Base-by-base conservation (phyloP, 2,113 vertebrate species). In the Morone chrysops region DNA sequence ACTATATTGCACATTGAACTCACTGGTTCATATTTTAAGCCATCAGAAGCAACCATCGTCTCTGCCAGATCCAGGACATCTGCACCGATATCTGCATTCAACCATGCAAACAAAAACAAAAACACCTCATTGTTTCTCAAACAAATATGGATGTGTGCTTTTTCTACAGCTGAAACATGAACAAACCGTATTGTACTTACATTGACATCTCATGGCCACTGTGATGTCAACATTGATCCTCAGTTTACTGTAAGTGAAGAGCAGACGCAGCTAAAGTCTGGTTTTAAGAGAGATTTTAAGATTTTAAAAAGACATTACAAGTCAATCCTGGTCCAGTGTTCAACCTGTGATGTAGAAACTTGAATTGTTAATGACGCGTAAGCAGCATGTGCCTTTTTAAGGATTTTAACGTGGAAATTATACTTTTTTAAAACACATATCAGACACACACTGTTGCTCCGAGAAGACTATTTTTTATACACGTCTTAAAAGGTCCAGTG, bases 221-320 rank as follows among this genome's bases (percentile, higher is more conserved):
- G 98, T 99, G 80, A 99, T 98, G 92, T 99, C 98, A 90, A 99
- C 95, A 89, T 99, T 99, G 89, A 99, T 97, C 92, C 96, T 96
- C 90, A 99, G 94, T 94, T 99, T 99, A 92, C 98, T 99, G 92
- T 53, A 59, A 78, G 94, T 17, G 86, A 90, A 88, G 85, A 84
- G 53, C 25, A 53, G 61, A 40, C 41, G n/a, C 71, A 62, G 47
- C 78, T 20, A 17, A 13, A 47, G 45, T 47, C 25, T 25, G 25
- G 25, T 25, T 25, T 25, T 25, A 25, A 25, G 25, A 25, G 25
- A 25, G 25, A 25, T 25, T 25, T 25, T 25, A 25, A 25, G 25
- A 25, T 25, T 25, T 25, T 25, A 25, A 25, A 25, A 25, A 25
- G 25, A 25, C 25, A 25, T 25, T 25, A 25, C 25, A 25, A 25